Evolutionary conservation across 2,797 vertebrate species (phyloP), one percentile per base, ranked within the genome.

Genomic region (Pseudocheirus occidentalis): DNA sequence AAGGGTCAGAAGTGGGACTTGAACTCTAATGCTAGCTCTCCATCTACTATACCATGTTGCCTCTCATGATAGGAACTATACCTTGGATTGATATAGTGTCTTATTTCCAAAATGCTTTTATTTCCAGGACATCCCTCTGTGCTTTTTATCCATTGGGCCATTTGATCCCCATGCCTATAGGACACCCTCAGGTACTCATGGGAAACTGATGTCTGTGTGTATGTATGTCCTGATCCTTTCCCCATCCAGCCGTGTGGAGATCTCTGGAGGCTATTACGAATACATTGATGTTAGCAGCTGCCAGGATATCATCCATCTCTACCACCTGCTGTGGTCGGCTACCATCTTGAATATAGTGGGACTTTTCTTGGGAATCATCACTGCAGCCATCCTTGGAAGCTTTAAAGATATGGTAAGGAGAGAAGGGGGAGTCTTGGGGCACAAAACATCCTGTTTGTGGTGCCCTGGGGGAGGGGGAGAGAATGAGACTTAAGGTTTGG

Each of bases 231-330:
- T 96, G 92, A 94, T 95, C 96, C 27, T 54, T 95, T 96, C 97
- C 97, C 98, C 97, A 98, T 98, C 92, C 97, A 99, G 99, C 98
- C 98, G 99, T 93, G 98, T 99, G 95, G 99, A 99, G 96, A 98
- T 99, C 96, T 98, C 98, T 18, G 99, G 99, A 92, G 99, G 99
- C 53, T 99, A 99, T 98, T 99, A 99, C 2, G 99, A 99, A 94
- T 99, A 99, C 98, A 99, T 99, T 0, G 99, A 99, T 12, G 99
- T 99, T 97, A 99, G 98, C 97, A 99, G 99, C 98, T 99, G 99
- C 98, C 99, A 99, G 97, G 99, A 99, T 31, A 99, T 99, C 97
- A 99, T 99, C 96, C 99, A 99, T 96, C 99, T 99, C 93, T 99
- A 99, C 98, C 99, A 99, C 97, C 98, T 99, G 98, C 98, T 99